Conservation (phyloP, 2,888 invertebrate species). For the Meandrusa payeni region DNA sequence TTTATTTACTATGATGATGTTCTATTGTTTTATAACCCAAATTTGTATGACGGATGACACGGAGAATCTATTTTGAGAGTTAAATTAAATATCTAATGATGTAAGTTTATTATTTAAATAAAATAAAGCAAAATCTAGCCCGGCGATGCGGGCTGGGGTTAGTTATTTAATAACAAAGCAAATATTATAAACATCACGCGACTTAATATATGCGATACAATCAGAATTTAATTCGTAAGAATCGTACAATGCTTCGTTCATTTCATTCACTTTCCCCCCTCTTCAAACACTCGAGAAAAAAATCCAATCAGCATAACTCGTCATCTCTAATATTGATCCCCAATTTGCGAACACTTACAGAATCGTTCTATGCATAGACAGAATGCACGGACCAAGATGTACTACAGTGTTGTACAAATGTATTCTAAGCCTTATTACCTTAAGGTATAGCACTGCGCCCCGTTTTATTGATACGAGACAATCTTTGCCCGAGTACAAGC, state of each 20-base stretch:
- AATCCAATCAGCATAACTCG: slow-evolving; percentile 80
- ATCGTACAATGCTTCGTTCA: slow-evolving; percentile 68
- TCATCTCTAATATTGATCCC: slow-evolving; percentile 76
- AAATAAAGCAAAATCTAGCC: no score
- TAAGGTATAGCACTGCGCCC: slow-evolving; percentile 48
- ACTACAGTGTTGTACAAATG: slow-evolving; percentile 36
- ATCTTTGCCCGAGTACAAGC: slow-evolving; percentile 61
- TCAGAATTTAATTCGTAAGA: slow-evolving; percentile 45
- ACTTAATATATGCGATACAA: slow-evolving; percentile 25
- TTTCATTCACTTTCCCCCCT: slow-evolving; percentile 72
- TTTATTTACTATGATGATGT: no score
- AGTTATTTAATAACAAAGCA: no score
- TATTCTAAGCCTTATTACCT: slow-evolving; percentile 54
- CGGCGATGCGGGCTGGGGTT: no score
- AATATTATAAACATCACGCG: no score
- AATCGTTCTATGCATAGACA: slow-evolving; percentile 76
- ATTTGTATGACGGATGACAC: no score
- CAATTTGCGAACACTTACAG: slow-evolving; percentile 75
- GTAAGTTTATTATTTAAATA: no score
- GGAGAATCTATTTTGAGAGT: no score
- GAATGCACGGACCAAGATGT: slow-evolving; percentile 51
- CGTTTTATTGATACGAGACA: slow-evolving; percentile 55
- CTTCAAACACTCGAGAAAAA: slow-evolving; percentile 74
- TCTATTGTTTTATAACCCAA: no score
- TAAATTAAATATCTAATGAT: no score